These are phyloP conservation scores for Etheostoma spectabile DNA, from an alignment of 2,113 vertebrate genomes.

Conservation along the genomic window DNA sequence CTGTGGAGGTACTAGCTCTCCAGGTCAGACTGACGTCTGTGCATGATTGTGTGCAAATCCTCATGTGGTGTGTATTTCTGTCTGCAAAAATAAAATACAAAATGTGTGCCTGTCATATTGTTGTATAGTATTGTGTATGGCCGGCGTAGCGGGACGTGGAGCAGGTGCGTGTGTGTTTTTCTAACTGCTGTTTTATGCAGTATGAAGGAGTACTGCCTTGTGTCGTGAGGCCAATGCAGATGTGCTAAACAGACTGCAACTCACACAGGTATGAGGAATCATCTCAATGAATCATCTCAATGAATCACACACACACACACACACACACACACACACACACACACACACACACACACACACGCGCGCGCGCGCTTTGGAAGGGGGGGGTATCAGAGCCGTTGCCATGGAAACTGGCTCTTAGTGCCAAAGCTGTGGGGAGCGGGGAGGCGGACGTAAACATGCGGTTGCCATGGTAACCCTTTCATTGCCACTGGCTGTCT, in stretches of 20 bases:
- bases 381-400: slow-evolving; percentile 71
- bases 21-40: not conserved
- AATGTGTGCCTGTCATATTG: not conserved
- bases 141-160: not conserved
- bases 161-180: not conserved
- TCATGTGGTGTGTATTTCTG: not conserved
- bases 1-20: not conserved
- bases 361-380: slow-evolving; percentile 12
- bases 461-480: slow-evolving; percentile 78
- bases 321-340: slow-evolving; percentile 2
- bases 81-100: not conserved
- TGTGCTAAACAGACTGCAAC: slow-evolving; percentile 10
- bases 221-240: slow-evolving; percentile 60
- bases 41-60: not conserved
- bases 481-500: slow-evolving; percentile 50
- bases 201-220: not conserved
- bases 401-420: slow-evolving; percentile 84
- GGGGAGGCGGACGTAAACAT: slow-evolving; percentile 81
- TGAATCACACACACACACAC: slow-evolving; percentile 1
- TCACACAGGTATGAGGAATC: slow-evolving; percentile 73
- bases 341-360: slow-evolving; percentile 4
- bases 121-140: not conserved
- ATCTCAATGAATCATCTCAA: slow-evolving; percentile 69
- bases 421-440: slow-evolving; percentile 71
- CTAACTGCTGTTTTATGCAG: not conserved